Base-by-base conservation (phyloP, 2,113 vertebrate genomes). In the Syngnathus scovelli region DNA sequence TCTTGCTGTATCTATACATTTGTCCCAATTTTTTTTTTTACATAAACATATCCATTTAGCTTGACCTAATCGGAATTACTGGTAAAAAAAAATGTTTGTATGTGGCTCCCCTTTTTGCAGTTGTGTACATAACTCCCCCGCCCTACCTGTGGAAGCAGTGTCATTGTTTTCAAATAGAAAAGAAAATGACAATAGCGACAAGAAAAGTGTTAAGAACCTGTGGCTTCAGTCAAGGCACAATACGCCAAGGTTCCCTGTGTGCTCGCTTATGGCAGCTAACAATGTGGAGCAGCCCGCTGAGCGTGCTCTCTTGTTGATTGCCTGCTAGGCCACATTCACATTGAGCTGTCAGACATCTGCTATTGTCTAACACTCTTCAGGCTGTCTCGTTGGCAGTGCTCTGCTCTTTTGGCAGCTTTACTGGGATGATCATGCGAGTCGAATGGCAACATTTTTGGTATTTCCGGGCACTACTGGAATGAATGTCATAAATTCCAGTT, bases 311-410 rank as follows among this genome's bases (percentile, higher is more conserved):
- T 55, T 27, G 52, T 58, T 12, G 66, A 46, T 66, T 67, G 46
- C 37, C 44, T 67, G 61, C 61, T 76, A 54, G 70, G 51, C 33
- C 69, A 33, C 37, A 69, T 65, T 70, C 69, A 48, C 61, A 48
- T 74, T 48, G 46, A 62, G 43, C 13, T 15, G 63, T 74, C 76
- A 78, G 67, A 62, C 64, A 76, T 83, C 37, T 81, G 70, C 48
- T 78, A 62, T 79, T 76, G 70, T 78, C 72, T 75, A 63, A 68
- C 58, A 41, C 58, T 71, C 67, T 63, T 43, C 61, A 64, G 61
- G 71, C 58, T 37, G 64, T 65, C 66, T 67, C 71, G 66, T 68
- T 37, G 56, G 3, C 33, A 73, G 64, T 16, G 8, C 21, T 56
- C 61, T 54, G 44, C 56, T 56, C 33, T 72, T 74, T 70, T 52